Percentiles rank a stretch among this genome's conserved stretches.
phyloP scores from a whole-genome alignment of 2,797 vertebrate genomes.

The Amazona finschi region DNA sequence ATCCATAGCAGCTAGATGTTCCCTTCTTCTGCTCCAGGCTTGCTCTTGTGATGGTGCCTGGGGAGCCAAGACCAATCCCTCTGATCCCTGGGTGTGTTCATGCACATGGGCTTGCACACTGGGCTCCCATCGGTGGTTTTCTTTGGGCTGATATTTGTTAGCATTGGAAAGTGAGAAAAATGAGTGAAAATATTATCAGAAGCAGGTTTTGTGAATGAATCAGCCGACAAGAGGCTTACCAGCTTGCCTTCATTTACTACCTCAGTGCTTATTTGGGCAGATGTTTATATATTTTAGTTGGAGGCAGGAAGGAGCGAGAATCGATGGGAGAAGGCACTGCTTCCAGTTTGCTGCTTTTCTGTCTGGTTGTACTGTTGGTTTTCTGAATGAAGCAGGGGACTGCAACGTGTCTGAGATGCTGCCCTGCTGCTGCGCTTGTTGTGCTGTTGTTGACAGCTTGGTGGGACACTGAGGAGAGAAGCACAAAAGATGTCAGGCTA shows the following conservation, averaged over 20 bases:
- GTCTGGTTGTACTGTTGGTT: neutral
- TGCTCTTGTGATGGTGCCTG: neutral
- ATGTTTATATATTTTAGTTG: slow-evolving; percentile 58
- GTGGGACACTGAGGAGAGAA: neutral
- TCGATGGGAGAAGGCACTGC: neutral
- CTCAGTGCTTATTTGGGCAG: slow-evolving; percentile 60
- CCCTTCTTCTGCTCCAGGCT: neutral
- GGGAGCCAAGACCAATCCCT: slow-evolving; percentile 45
- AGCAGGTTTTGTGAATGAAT: slow-evolving; percentile 72
- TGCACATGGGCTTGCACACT: slow-evolving; percentile 15
- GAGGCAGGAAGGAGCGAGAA: slow-evolving; percentile 29
- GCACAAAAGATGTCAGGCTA: neutral
- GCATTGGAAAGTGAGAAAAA: slow-evolving; percentile 59
- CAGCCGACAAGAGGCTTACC: slow-evolving; percentile 59
- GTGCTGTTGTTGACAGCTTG: neutral
- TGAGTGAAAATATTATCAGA: slow-evolving; percentile 64
- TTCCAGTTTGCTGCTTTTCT: slow-evolving; percentile 30
- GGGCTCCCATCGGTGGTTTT: slow-evolving; percentile 27
- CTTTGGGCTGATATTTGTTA: slow-evolving; percentile 57
- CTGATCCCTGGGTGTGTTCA: slow-evolving; percentile 31
- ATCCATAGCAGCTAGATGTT: neutral
- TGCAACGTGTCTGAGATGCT: neutral
- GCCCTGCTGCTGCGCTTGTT: neutral
- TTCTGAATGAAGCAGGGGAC: slow-evolving; percentile 20
- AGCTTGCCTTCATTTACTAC: slow-evolving; percentile 58